Evolutionary conservation across 2,888 invertebrate genomes (phyloP), one percentile per base, ranked within the genome.

Genomic region (Melieria crassipennis): DNA sequence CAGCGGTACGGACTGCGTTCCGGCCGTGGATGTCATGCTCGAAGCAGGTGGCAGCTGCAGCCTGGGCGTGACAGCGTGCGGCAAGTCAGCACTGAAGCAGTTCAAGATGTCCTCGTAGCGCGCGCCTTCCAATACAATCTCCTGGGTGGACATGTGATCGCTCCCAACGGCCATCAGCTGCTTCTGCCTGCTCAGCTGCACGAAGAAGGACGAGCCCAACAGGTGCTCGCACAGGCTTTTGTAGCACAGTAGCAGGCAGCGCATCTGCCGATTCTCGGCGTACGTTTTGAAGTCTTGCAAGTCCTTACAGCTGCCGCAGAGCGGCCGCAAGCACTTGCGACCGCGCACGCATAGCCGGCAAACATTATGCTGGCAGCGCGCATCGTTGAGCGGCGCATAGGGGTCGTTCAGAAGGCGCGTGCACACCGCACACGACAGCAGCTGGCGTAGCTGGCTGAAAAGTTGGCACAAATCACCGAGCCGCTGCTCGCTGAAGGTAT

Each of bases 341-440:
- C 94, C 94, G 62, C 95, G 94, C 82, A 93, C 90, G 84, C 97
- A 97, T 67, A 90, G 89, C 79, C 91, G 92, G 86, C 97, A 97
- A 55, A 97, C 93, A 87, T 95, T 94, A 87, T 97, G 97, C 85
- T 94, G 94, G 87, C 97, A 97, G 75, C 91, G 91, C 4, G 91
- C 91, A 79, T 91, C 91, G 16, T 72, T 72, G 30, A 90, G 90
- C 13, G 96, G 94, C 50, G 94, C 92, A 82, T 92, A 92, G 6
- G 97, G 96, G 82, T 94, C 93, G 78, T 92, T 91, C 70, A 96
- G 87, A 77, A 97, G 89, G 83, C 93, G 92, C 74, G 93, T 92
- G 87, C 97, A 97, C 69, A 96, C 96, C 70, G 93, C 94, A 88
- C 97, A 97, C 78, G 94, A 93, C 80, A 97, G 89, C 75, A 94